Percentiles rank a stretch among this genome's conserved stretches.
Evolutionary conservation across 2,797 vertebrate genomes (phyloP).

Genomic region (Octomys mimax): DNA sequence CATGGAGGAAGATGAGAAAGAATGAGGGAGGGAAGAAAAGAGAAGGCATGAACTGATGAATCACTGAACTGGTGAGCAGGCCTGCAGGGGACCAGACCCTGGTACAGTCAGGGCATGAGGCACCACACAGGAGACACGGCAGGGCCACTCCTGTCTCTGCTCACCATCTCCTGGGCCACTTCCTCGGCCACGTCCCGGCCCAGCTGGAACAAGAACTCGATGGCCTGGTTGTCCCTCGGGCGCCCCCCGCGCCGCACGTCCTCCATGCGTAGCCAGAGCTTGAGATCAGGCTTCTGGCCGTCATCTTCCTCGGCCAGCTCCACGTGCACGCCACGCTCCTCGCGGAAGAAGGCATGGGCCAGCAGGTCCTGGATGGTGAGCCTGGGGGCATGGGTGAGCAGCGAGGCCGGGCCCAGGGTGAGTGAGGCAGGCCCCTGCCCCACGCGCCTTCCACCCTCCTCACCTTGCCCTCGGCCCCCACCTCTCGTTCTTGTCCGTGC

Average conservation of each 20-base stretch:
- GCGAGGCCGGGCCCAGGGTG: background rate
- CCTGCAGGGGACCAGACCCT: background rate
- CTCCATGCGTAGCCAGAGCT: constrained; percentile 98
- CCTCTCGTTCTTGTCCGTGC: constrained; percentile 97
- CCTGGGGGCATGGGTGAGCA: constrained; percentile 84
- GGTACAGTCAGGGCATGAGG: rapidly evolving
- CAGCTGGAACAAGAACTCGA: constrained; percentile 98
- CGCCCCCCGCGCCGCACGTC: constrained; percentile 97
- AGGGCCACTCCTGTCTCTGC: constrained; percentile 54
- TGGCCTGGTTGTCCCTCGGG: constrained; percentile 99
- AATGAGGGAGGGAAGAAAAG: background rate
- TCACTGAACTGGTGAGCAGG: background rate
- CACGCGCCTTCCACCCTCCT: background rate
- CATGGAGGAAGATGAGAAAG: background rate
- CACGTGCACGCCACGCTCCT: constrained; percentile 97
- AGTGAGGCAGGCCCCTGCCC: rapidly evolving
- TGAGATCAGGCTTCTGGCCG: constrained; percentile 94
- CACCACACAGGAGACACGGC: background rate
- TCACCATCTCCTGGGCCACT: constrained; percentile 99
- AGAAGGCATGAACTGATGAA: no score
- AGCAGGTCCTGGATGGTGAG: constrained; percentile 98
- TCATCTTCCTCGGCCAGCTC: constrained; percentile 98
- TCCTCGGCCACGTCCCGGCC: constrained; percentile 98
- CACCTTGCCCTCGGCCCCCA: constrained; percentile 67
- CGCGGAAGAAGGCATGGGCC: constrained; percentile 98